Percentiles rank a stretch among this genome's conserved stretches.
phyloP scores from a whole-genome alignment of 2,113 vertebrate species.

The Varanus komodoensis region DNA sequence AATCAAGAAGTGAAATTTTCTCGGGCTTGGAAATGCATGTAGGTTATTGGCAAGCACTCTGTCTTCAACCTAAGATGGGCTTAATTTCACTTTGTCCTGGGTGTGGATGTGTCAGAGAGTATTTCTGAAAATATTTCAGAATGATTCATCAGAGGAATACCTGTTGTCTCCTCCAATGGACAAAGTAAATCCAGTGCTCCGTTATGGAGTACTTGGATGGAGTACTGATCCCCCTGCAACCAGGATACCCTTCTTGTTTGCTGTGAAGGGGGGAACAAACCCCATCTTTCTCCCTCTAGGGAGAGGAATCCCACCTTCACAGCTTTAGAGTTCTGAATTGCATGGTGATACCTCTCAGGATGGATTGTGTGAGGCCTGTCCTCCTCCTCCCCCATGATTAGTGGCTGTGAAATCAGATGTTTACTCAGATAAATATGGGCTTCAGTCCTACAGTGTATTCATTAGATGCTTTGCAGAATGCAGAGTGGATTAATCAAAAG shows the following conservation, averaged over 20 bases:
- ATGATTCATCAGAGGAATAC: slow-evolving; percentile 48
- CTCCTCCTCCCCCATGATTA: slow-evolving; percentile 39
- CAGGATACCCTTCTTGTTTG: slow-evolving; percentile 23
- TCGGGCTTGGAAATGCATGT: not conserved
- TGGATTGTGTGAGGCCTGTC: slow-evolving; percentile 27
- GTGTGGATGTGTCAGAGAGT: not conserved
- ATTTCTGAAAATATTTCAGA: slow-evolving; percentile 54
- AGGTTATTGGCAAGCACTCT: not conserved
- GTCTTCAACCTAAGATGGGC: not conserved
- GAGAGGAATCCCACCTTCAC: not conserved
- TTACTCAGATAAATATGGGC: slow-evolving; percentile 47
- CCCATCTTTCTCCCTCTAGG: slow-evolving; percentile 12
- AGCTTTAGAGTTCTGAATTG: slow-evolving; percentile 27
- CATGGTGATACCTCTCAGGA: slow-evolving; percentile 39
- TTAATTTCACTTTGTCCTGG: not conserved
- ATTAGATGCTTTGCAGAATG: slow-evolving; percentile 46
- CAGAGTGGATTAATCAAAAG: slow-evolving; percentile 37
- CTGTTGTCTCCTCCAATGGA: slow-evolving; percentile 45
- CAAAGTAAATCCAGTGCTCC: slow-evolving; percentile 26
- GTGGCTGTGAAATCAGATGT: slow-evolving; percentile 47
- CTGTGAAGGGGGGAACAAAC: not conserved
- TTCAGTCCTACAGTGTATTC: slow-evolving; percentile 38
- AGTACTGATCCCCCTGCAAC: slow-evolving; percentile 32
- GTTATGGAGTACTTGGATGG: slow-evolving; percentile 43
- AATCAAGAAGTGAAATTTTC: not conserved